These are phyloP conservation scores for Drosophila littoralis DNA, from an alignment of 1,140 invertebrate species.

Conservation along the genomic window DNA sequence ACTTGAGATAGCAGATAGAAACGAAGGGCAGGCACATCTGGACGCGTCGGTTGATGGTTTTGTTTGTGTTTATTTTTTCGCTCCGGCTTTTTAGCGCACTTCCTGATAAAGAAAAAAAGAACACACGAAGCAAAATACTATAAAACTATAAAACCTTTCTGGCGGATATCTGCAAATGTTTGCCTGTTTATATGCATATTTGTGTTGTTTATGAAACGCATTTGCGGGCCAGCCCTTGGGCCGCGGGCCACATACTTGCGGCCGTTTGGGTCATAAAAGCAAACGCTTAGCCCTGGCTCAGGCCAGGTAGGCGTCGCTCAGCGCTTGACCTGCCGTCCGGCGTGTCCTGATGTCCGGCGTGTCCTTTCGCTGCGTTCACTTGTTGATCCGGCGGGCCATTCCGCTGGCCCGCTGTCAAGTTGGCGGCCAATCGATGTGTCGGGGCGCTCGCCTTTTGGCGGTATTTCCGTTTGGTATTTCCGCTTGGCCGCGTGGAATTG, in stretches of 20 bases:
- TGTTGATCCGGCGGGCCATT: constrained; percentile 43
- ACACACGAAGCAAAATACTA: not conserved
- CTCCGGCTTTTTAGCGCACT: constrained; percentile 20
- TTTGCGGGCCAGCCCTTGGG: constrained; percentile 49
- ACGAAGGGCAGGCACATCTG: constrained; percentile 10
- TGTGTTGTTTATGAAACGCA: constrained; percentile 73
- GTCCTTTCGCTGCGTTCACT: constrained; percentile 22
- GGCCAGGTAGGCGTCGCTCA: constrained; percentile 26
- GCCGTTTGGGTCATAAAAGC: constrained; percentile 58
- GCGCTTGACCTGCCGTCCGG: not conserved
- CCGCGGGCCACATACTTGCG: constrained; percentile 63
- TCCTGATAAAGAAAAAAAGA: constrained; percentile 16
- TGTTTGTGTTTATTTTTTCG: not conserved
- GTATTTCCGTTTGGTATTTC: constrained; percentile 42
- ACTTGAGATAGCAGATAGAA: not conserved
- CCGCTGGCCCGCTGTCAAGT: constrained; percentile 21
- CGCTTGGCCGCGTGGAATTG: constrained; percentile 34
- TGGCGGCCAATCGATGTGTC: constrained; percentile 12
- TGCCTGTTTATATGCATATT: not conserved
- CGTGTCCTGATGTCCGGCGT: not conserved
- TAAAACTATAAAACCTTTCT: constrained; percentile 26
- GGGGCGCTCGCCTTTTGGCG: constrained; percentile 11
- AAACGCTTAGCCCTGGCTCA: constrained; percentile 9
- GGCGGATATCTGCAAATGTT: constrained; percentile 10
- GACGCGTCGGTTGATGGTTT: not conserved